Conservation (phyloP, 2,113 vertebrate genomes). For the Piprites chloris region DNA sequence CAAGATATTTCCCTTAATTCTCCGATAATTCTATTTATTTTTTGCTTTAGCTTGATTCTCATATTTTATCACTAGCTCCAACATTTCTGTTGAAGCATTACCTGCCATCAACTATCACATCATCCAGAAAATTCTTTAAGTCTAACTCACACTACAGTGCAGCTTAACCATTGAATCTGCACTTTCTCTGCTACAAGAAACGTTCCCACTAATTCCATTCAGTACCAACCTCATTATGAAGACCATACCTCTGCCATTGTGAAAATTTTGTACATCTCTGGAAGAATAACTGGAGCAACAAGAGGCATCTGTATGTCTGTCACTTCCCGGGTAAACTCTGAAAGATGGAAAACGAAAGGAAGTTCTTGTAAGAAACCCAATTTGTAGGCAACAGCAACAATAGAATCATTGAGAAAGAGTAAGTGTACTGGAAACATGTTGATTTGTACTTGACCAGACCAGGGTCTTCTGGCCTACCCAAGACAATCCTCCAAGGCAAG, state of each 20-base stretch:
- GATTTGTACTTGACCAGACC: background rate
- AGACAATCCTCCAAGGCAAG: background rate
- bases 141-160: background rate
- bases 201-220: background rate
- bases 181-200: background rate
- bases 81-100: background rate
- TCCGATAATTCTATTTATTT: background rate
- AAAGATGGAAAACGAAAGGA: background rate
- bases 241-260: slow-evolving; percentile 93
- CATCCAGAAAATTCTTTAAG: background rate
- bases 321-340: slow-evolving; percentile 97
- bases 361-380: background rate
- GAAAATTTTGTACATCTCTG: slow-evolving; percentile 99
- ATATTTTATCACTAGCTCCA: background rate
- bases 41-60: background rate
- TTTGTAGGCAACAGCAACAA: background rate
- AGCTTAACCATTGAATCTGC: background rate
- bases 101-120: background rate
- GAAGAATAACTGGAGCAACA: slow-evolving; percentile 96
- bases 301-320: slow-evolving; percentile 97
- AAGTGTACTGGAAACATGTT: fast-evolving
- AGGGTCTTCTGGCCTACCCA: background rate
- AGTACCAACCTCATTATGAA: background rate
- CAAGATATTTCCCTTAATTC: background rate
- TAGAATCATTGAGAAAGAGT: background rate